A percentile compares a stretch with the other conserved stretches of the same genome.
Evolutionary conservation across 1,140 invertebrate species (phyloP).

Genomic region (Papilio polyxenes): DNA sequence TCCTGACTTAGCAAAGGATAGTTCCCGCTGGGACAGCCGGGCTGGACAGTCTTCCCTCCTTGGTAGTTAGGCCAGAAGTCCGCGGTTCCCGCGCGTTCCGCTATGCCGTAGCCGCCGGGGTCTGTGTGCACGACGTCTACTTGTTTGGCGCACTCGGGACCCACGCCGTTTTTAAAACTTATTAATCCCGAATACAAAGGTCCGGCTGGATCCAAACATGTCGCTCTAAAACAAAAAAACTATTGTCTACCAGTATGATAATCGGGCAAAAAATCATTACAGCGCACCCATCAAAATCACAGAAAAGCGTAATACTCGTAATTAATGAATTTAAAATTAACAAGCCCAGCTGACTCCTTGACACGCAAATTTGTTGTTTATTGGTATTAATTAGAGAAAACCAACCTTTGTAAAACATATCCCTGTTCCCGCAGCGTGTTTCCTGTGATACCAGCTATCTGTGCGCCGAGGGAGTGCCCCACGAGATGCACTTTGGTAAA

Average conservation of each 20-base stretch:
- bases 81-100: slow-evolving; percentile 72
- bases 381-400: neutral
- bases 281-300: neutral
- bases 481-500: slow-evolving; percentile 15
- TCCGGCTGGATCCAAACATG: slow-evolving; percentile 50
- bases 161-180: neutral
- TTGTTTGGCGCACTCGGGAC: slow-evolving; percentile 53
- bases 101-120: slow-evolving; percentile 57
- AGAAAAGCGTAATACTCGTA: no score
- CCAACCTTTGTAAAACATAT: neutral
- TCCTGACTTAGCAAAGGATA: neutral
- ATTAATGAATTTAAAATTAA: no score
- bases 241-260: neutral
- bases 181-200: slow-evolving; percentile 41
- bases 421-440: neutral
- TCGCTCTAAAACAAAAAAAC: slow-evolving; percentile 41
- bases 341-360: no score
- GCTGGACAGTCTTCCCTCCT: slow-evolving; percentile 74
- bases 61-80: slow-evolving; percentile 83
- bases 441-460: slow-evolving; percentile 28
- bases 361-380: neutral
- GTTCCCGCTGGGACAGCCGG: slow-evolving; percentile 77
- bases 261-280: neutral
- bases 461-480: slow-evolving; percentile 39
- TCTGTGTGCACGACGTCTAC: slow-evolving; percentile 72